phyloP scores from a whole-genome alignment of 30 jellyfish, hydroid and myxozoan species.

The Catostylus mosaicus region DNA sequence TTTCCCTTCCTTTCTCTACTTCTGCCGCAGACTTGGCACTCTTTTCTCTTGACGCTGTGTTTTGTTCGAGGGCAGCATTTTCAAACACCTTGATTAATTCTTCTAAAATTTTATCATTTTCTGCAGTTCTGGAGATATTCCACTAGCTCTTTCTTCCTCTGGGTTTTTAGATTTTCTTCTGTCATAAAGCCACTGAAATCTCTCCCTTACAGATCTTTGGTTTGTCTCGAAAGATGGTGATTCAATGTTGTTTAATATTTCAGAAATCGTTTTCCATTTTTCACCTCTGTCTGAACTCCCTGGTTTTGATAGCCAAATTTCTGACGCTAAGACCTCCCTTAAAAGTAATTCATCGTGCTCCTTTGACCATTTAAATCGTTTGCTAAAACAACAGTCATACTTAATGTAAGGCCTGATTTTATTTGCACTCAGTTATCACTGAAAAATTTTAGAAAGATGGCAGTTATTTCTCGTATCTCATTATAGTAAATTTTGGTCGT shows the following conservation, averaged over 20 bases:
- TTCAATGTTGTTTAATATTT: slow-evolving; percentile 26
- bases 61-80: neutral
- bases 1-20: neutral
- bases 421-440: too few relatives aligned
- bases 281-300: slow-evolving; percentile 65
- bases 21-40: neutral
- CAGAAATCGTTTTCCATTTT: slow-evolving; percentile 50
- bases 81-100: neutral
- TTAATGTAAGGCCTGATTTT: too few relatives aligned
- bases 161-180: slow-evolving; percentile 3
- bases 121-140: slow-evolving; percentile 6
- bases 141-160: slow-evolving; percentile 35
- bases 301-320: slow-evolving; percentile 28
- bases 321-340: slow-evolving; percentile 19
- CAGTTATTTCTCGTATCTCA: neutral
- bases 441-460: neutral
- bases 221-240: neutral
- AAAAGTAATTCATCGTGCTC: slow-evolving; percentile 12
- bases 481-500: neutral
- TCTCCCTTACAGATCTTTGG: slow-evolving; percentile 20
- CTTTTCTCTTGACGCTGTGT: neutral
- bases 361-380: slow-evolving; percentile 28
- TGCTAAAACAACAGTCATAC: slow-evolving; percentile 5
- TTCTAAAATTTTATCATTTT: slow-evolving; percentile 2
- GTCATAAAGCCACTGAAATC: neutral